These are phyloP conservation scores for Onchidella celtica DNA, from an alignment of 2,888 invertebrate genomes.

Conservation along the genomic window DNA sequence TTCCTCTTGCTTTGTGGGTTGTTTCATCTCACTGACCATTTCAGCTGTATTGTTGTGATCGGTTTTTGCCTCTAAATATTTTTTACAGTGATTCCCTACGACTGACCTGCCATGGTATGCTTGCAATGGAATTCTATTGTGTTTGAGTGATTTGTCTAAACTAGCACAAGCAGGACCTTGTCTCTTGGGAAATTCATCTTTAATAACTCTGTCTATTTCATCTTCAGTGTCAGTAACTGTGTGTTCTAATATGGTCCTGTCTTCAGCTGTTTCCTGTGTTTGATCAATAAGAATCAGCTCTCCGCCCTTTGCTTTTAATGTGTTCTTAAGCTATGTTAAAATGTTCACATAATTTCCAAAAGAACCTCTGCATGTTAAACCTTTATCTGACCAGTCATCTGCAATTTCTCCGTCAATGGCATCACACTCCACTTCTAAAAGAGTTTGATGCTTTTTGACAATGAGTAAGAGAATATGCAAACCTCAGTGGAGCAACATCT, in stretches of 20 bases:
- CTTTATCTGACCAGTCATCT: not conserved
- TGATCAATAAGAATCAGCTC: not conserved
- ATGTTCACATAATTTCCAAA: not conserved
- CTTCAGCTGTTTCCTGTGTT: not conserved
- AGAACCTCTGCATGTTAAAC: not conserved
- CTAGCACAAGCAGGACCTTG: constrained; percentile 8
- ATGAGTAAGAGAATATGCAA: constrained; percentile 24
- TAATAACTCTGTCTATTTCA: not conserved
- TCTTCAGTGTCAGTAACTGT: not conserved
- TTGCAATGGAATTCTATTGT: not conserved
- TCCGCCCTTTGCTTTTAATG: not conserved
- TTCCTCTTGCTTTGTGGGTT: not conserved
- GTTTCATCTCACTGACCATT: not conserved
- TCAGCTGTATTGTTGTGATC: not conserved
- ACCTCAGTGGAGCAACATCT: not conserved
- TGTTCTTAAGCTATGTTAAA: not conserved
- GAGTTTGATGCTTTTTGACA: constrained; percentile 18
- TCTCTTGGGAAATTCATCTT: not conserved
- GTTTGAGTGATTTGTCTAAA: not conserved
- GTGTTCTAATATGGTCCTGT: not conserved
- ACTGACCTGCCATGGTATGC: constrained; percentile 9
- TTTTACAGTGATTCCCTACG: constrained; percentile 1
- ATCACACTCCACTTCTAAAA: constrained; percentile 8
- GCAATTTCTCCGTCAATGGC: not conserved
- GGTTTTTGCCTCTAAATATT: not conserved